Base-by-base conservation (phyloP, 2,113 vertebrate genomes). In the Brachyistius frenatus region DNA sequence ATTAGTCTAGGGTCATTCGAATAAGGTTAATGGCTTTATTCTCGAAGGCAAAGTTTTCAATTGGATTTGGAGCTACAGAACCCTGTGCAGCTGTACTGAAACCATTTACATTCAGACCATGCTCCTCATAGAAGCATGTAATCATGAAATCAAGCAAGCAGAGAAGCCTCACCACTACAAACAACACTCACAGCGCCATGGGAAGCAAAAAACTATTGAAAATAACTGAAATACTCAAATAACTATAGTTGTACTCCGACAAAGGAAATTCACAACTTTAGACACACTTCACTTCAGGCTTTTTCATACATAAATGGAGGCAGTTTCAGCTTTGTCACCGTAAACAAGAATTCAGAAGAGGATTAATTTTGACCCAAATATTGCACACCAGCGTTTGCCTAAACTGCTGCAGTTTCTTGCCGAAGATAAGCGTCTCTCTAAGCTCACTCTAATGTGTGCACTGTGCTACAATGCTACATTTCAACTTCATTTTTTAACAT, bases 1-100 rank as follows among this genome's bases (percentile, higher is more conserved):
- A 86, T 87, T 86, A 81, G 65, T 67, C 55, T n/a, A 13, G 73
- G 81, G 66, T 88, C 76, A 80, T 49, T 82, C 62, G 44, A 62
- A 70, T 50, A 33, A 83, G 66, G 80, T 78, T 81, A 80, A 84
- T 78, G 50, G 13, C 49, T 58, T 70, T 41, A 50, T 54, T 81
- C 73, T 63, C 44, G 41, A 11, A 73, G 78, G 57, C 37, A 63
- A 39, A 35, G 39, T 66, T 76, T 80, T 64, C 39, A 60, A 47
- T 30, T 9, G 44, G 61, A 74, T 54, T 70, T 54, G 41, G 23
- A 74, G 65, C 55, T 16, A 2, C 47, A 64, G 4, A 31, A 5
- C 7, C n/a, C 33, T 47, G 30, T 0, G 30, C 33, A 58, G 35
- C 61, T 57, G n/a, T 13, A 8, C n/a, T n/a, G 8, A 58, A 57